Base-by-base conservation (phyloP, 2,888 invertebrate species). In the Patella caerulea region DNA sequence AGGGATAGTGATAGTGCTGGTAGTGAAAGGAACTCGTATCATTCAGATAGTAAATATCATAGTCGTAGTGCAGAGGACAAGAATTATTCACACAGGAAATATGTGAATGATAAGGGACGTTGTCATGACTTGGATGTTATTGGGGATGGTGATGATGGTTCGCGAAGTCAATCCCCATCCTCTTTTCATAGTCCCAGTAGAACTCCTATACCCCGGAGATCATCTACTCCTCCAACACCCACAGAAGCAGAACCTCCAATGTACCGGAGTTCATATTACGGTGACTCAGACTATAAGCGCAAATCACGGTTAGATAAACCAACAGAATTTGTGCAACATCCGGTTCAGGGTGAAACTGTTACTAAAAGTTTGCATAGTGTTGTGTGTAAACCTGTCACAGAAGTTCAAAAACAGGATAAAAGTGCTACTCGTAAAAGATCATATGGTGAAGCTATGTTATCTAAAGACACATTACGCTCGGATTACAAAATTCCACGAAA, bases 221-320 rank as follows among this genome's bases (percentile, higher is more conserved):
- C 81, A 15, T 71, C 77, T 24, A 85, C 87, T 19, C 88, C 89
- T 56, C 87, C 87, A 11, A 88, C 88, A 34, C 88, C 88, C 4
- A 85, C 87, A 52, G 85, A 86, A 53, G 88, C 88, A 70, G 89
- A 89, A 75, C 84, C 86, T 7, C 80, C 81, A n/a, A 65, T 79
- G 56, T 78, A 79, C 55, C 75, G 78, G 56, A 71, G 56, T 14
- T 83, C 72, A 45, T 83, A 79, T 70, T 54, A 70, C 1, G 76
- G 79, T n/a, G 79, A 77, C 17, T 71, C 74, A 15, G 82, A 76
- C 24, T 76, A 76, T 76, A 72, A 72, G 56, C 72, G 76, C 72
- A 76, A 73, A 77, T 70, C 77, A 19, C 73, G 73, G 9, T 29
- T 52, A 54, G 56, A 74, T 69, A 78, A 78, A 24, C 76, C 76